Conservation (phyloP, 2,113 vertebrate species). For the Talpa occidentalis region DNA sequence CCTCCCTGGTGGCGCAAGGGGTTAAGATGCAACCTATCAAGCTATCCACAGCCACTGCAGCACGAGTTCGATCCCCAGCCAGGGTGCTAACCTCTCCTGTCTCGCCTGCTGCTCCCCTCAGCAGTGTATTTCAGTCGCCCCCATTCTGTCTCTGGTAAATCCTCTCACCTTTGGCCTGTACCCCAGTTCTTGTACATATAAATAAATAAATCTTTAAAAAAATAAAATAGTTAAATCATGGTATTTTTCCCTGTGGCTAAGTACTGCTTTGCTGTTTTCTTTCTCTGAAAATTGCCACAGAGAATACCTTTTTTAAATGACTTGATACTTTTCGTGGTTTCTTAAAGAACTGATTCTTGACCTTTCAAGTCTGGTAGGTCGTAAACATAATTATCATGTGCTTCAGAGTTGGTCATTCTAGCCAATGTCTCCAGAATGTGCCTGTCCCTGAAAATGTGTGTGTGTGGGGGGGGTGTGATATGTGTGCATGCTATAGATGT, state of each 20-base stretch:
- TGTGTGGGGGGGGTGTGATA: too few species aligned
- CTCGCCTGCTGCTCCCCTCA: too few species aligned
- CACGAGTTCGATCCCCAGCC: too few species aligned
- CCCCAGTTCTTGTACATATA: too few species aligned
- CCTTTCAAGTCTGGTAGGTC: not conserved
- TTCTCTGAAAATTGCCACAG: not conserved
- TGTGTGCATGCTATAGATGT: not conserved
- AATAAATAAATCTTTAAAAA: too few species aligned
- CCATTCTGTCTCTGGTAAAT: too few species aligned
- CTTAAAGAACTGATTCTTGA: not conserved
- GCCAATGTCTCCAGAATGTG: not conserved
- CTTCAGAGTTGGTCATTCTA: not conserved
- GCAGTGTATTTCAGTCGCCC: too few species aligned
- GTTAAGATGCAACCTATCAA: too few species aligned
- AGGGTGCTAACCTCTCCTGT: too few species aligned
- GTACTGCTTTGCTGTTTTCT: not conserved
- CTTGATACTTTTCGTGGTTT: not conserved
- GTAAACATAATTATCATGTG: not conserved
- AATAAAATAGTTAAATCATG: not conserved
- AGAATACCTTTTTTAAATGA: not conserved
- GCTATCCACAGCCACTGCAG: too few species aligned
- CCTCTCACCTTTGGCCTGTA: too few species aligned
- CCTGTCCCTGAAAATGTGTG: not conserved
- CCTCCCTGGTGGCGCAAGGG: too few species aligned
- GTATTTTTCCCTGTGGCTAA: not conserved